Conservation (phyloP, 1,140 invertebrate species). For the Mya arenaria region DNA sequence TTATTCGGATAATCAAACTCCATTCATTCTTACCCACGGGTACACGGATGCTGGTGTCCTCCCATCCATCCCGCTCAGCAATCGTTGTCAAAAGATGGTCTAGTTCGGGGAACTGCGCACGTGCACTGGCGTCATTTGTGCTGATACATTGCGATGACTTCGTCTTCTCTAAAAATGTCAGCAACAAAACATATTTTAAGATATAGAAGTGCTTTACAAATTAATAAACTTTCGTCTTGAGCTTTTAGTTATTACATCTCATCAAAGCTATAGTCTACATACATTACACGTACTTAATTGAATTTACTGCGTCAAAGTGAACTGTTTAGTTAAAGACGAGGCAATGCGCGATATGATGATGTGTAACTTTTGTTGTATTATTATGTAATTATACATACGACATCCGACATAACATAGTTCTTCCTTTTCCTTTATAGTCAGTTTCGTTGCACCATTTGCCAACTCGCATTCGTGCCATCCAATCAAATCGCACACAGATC, state of each 20-base stretch:
- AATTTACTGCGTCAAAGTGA: no score
- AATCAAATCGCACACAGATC: conserved; percentile 22
- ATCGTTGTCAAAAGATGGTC: not conserved
- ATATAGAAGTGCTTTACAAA: no score
- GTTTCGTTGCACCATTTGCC: not conserved
- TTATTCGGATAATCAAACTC: no score
- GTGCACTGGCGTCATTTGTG: conserved; percentile 1
- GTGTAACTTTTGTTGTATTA: no score
- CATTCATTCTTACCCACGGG: conserved; percentile 16
- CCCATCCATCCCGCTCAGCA: not conserved
- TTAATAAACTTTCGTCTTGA: no score
- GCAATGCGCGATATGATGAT: no score
- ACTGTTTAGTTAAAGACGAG: no score
- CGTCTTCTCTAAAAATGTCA: not conserved
- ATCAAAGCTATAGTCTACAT: no score
- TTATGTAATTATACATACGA: conserved; percentile 8
- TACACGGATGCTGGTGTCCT: not conserved
- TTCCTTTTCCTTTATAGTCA: not conserved
- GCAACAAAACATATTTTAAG: no score
- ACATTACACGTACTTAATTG: no score
- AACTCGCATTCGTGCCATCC: conserved; percentile 7
- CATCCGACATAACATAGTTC: conserved; percentile 25
- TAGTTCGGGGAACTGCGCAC: conserved; percentile 1
- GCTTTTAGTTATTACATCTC: no score
- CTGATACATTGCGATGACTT: not conserved